These are phyloP conservation scores for Crypturellus tataupa DNA, from an alignment of 2,797 vertebrate species.

Conservation along the genomic window DNA sequence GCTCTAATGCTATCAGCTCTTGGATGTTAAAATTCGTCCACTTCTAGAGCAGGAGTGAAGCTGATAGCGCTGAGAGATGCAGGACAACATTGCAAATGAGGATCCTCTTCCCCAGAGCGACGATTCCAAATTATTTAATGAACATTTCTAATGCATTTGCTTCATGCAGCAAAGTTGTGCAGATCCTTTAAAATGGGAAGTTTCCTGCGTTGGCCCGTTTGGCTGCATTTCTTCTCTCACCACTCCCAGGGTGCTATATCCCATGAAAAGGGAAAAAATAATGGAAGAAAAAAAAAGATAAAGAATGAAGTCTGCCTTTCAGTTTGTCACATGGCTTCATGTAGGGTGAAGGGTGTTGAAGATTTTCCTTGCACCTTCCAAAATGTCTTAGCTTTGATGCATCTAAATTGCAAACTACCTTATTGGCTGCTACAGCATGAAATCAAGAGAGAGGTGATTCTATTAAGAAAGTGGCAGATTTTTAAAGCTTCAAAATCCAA, in stretches of 20 bases:
- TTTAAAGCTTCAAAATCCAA: conserved; percentile 23
- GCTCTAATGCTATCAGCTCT: not conserved
- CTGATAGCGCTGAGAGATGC: not conserved
- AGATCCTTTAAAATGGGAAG: not conserved
- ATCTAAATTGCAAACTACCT: not conserved
- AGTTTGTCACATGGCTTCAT: not conserved
- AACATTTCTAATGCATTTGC: not conserved
- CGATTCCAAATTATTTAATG: not conserved
- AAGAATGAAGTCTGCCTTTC: not conserved
- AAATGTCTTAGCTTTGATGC: not conserved
- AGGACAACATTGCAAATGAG: not conserved
- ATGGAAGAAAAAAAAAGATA: not conserved
- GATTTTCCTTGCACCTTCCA: not conserved
- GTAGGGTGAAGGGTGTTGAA: rapidly evolving
- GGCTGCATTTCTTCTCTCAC: not conserved
- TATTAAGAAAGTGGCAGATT: not conserved
- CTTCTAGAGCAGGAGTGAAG: not conserved
- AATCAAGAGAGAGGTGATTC: not conserved
- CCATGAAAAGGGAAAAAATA: not conserved
- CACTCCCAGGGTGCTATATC: not conserved
- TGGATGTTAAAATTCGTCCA: not conserved
- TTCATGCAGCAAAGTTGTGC: not conserved
- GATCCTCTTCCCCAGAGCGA: not conserved
- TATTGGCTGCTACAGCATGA: not conserved
- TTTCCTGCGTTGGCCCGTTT: not conserved